A percentile compares a stretch with the other conserved stretches of the same genome.
phyloP scores from a whole-genome alignment of 2,888 invertebrate genomes.

The Coremacera marginata region DNA sequence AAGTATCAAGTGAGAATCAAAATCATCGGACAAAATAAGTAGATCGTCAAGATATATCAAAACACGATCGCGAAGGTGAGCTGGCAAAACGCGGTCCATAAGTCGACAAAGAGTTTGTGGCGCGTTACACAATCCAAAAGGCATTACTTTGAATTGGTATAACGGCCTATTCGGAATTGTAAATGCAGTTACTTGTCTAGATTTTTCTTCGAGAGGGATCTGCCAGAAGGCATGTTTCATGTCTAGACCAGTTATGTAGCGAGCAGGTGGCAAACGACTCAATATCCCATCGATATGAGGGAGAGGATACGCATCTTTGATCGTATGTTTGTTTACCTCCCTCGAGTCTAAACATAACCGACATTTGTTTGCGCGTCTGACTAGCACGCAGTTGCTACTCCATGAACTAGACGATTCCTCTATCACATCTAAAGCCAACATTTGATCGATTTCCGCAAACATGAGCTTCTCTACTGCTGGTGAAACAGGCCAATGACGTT shows the following conservation, averaged over 20 bases:
- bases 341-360: constrained; percentile 54
- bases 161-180: constrained; percentile 10
- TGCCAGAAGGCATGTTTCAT: constrained; percentile 3
- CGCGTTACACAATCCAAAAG: constrained; percentile 25
- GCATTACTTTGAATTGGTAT: constrained; percentile 12
- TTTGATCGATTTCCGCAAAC: constrained; percentile 53
- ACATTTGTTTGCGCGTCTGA: constrained; percentile 45
- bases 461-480: constrained; percentile 41
- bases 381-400: constrained; percentile 52
- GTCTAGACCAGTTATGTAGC: constrained; percentile 6
- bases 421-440: constrained; percentile 54
- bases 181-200: not conserved
- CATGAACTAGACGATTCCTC: constrained; percentile 54
- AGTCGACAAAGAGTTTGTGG: constrained; percentile 19
- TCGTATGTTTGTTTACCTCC: constrained; percentile 49
- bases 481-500: constrained; percentile 44
- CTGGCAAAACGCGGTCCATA: constrained; percentile 3
- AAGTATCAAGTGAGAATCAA: constrained; percentile 34
- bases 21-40: constrained; percentile 34
- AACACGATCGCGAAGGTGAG: not conserved
- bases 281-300: constrained; percentile 2
- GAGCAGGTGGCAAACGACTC: constrained; percentile 6
- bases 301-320: constrained; percentile 20
- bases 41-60: constrained; percentile 46
- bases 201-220: not conserved